Conservation (phyloP, 2,888 invertebrate genomes). For the Mamestra brassicae region DNA sequence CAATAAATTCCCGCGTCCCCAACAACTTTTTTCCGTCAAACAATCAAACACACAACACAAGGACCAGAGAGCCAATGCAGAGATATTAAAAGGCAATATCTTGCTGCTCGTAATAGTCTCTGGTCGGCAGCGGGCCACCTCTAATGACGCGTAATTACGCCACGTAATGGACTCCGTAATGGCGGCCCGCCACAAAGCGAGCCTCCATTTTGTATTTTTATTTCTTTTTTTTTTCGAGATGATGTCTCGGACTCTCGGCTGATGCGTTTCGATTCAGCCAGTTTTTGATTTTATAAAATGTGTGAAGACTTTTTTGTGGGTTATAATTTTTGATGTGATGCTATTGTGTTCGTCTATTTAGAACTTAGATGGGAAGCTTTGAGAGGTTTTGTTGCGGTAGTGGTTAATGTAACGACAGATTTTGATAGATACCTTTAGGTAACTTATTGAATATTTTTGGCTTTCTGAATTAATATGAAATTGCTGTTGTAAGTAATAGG, state of each 20-base stretch:
- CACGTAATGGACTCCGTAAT: slow-evolving; percentile 86
- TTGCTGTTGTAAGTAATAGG: background rate
- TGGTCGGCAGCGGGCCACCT: slow-evolving; percentile 79
- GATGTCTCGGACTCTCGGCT: slow-evolving; percentile 74
- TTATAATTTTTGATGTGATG: slow-evolving; percentile 50
- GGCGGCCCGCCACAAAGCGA: slow-evolving; percentile 86
- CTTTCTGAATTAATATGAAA: background rate
- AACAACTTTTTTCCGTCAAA: slow-evolving; percentile 42
- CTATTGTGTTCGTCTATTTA: slow-evolving; percentile 43
- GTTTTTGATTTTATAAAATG: slow-evolving; percentile 72
- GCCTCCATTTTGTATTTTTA: slow-evolving; percentile 82
- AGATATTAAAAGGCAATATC: slow-evolving; percentile 87
- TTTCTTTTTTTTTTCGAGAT: slow-evolving; percentile 72
- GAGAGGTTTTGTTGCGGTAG: slow-evolving; percentile 9
- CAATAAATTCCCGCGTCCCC: slow-evolving; percentile 10
- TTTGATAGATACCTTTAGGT: background rate
- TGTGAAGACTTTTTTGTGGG: slow-evolving; percentile 69
- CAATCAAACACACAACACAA: slow-evolving; percentile 61
- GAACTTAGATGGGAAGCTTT: slow-evolving; percentile 4
- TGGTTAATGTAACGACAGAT: slow-evolving; percentile 1
- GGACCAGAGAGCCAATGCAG: slow-evolving; percentile 68
- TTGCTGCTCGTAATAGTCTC: slow-evolving; percentile 70
- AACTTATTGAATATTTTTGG: background rate
- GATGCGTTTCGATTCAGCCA: slow-evolving; percentile 74
- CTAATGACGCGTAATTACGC: slow-evolving; percentile 89